These are phyloP conservation scores for Exaiptasia diaphana DNA, from an alignment of 64 coral and sea anemone genomes.

Conservation along the genomic window DNA sequence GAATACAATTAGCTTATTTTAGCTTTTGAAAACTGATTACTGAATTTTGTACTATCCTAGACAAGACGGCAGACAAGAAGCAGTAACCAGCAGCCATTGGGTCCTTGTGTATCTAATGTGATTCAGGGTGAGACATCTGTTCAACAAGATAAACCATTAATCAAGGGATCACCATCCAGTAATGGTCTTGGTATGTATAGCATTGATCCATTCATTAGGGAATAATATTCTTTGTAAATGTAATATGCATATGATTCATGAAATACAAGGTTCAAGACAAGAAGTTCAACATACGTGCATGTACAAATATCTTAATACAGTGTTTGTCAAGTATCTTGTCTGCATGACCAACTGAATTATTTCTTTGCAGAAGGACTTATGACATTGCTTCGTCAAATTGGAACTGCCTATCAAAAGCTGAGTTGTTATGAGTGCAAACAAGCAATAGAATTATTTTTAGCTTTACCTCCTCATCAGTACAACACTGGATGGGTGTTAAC, in stretches of 20 bases:
- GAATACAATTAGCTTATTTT: no score
- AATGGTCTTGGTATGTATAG: conserved; percentile 73
- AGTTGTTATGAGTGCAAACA: conserved; percentile 90
- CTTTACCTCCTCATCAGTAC: conserved; percentile 82
- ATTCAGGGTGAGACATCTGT: conserved; percentile 54
- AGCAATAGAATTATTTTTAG: conserved; percentile 58
- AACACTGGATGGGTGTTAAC: conserved; percentile 91
- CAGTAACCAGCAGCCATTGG: conserved; percentile 64
- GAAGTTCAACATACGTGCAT: no score
- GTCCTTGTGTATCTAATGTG: conserved; percentile 82
- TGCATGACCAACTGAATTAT: no score
- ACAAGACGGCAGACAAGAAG: conserved; percentile 87
- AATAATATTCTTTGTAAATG: no score
- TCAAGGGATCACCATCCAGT: conserved; percentile 40
- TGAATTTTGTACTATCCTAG: conserved; percentile 8
- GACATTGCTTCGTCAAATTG: conserved; percentile 77
- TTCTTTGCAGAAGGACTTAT: conserved; percentile 76
- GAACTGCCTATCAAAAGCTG: conserved; percentile 75
- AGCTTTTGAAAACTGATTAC: no score
- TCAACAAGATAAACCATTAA: conserved; percentile 1
- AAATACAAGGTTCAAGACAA: no score
- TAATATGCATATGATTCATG: no score
- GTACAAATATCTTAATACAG: no score
- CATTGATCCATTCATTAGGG: no score
- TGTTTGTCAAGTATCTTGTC: no score